Conservation (phyloP, 2,797 vertebrate species). For the Pseudocheirus occidentalis region DNA sequence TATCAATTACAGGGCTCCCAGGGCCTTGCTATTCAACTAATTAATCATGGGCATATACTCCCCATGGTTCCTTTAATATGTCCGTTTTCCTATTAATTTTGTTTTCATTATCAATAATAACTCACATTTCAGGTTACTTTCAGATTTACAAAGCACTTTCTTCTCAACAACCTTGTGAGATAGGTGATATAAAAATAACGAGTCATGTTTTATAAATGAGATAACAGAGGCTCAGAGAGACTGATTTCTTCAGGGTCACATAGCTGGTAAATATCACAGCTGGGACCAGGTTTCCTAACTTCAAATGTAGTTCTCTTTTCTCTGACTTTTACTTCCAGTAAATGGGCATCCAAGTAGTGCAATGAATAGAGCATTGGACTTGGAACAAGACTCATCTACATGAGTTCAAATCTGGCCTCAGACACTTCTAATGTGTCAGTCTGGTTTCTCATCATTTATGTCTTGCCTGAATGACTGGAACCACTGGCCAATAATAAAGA, state of each 20-base stretch:
- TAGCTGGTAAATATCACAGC: not conserved
- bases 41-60: conserved; percentile 21
- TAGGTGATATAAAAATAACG: not conserved
- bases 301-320: not conserved
- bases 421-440: not conserved
- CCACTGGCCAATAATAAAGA: not conserved
- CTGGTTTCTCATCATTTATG: not conserved
- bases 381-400: not conserved
- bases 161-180: not conserved
- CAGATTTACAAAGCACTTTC: not conserved
- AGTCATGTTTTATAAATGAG: not conserved
- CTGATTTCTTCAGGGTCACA: not conserved
- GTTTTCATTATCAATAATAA: not conserved
- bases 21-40: conserved; percentile 32
- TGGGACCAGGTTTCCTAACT: not conserved
- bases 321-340: not conserved
- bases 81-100: not conserved
- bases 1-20: conserved; percentile 56
- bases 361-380: not conserved
- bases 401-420: not conserved
- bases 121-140: not conserved
- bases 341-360: not conserved
- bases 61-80: conserved; percentile 46
- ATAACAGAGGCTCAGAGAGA: not conserved
- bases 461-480: not conserved